These are phyloP conservation scores for Brachyptera putata DNA, from an alignment of 2,888 invertebrate genomes.

Conservation along the genomic window DNA sequence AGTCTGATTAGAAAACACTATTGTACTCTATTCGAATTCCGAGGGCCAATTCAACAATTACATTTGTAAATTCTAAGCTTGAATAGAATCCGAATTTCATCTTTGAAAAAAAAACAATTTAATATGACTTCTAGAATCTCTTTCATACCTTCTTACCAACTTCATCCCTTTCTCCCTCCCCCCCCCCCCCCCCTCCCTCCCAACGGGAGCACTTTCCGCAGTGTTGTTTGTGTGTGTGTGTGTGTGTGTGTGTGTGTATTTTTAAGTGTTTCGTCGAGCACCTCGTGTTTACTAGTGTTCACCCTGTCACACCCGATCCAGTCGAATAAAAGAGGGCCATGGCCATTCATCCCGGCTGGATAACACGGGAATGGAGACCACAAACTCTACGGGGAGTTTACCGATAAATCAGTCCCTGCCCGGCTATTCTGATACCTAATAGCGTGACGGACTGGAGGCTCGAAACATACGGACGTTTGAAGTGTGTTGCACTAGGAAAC, in stretches of 20 bases:
- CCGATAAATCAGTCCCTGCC: slow-evolving; percentile 1
- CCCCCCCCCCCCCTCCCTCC: no score
- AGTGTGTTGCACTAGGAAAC: no score
- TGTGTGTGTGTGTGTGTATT: neutral
- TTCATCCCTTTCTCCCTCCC: neutral
- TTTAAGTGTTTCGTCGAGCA: no score
- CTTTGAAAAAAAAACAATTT: neutral
- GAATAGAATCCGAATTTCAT: neutral
- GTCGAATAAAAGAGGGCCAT: neutral
- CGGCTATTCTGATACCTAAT: neutral
- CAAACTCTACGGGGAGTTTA: slow-evolving; percentile 1
- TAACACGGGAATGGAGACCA: neutral
- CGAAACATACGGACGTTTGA: no score
- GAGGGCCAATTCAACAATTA: no score
- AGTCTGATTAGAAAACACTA: no score
- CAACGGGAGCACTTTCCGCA: neutral
- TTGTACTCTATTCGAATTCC: no score
- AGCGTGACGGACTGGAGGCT: neutral
- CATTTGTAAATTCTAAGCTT: no score
- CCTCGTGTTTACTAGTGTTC: slow-evolving; percentile 7
- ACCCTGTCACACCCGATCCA: neutral
- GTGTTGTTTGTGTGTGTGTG: neutral
- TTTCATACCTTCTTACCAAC: no score
- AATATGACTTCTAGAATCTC: no score
- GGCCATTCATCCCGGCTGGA: no score